Evolutionary conservation across 1,140 invertebrate species (phyloP).

Genomic region (Solenopsis invicta): DNA sequence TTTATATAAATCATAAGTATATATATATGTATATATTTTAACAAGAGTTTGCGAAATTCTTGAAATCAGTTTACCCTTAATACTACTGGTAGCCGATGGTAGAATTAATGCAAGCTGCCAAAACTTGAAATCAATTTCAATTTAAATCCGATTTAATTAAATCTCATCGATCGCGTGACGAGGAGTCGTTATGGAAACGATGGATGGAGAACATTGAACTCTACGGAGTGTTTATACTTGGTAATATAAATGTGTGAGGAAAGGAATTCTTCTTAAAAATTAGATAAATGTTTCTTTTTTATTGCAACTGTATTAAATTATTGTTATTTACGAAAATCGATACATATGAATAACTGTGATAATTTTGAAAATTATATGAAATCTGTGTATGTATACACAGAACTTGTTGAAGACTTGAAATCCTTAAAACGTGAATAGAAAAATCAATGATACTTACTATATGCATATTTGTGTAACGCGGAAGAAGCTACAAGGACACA

Average conservation of each 20-base stretch:
- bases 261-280: conserved; percentile 3
- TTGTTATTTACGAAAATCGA: background rate
- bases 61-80: background rate
- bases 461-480: no score
- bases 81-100: background rate
- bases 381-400: background rate
- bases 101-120: conserved; percentile 14
- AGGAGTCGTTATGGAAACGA: conserved; percentile 35
- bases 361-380: background rate
- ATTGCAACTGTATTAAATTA: background rate
- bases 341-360: background rate
- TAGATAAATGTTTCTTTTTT: background rate
- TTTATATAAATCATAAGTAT: background rate
- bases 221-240: conserved; percentile 6
- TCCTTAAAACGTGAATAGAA: background rate
- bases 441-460: background rate
- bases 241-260: background rate
- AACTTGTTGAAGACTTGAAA: background rate
- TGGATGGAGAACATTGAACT: conserved; percentile 19
- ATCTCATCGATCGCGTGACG: conserved; percentile 40
- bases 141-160: conserved; percentile 57
- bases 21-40: background rate
- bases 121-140: conserved; percentile 50
- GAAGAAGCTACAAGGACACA: background rate
- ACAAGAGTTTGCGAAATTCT: background rate